A percentile compares a stretch with the other conserved stretches of the same genome.
Conservation (phyloP, 2,113 vertebrate genomes). For the Mus pahari region DNA sequence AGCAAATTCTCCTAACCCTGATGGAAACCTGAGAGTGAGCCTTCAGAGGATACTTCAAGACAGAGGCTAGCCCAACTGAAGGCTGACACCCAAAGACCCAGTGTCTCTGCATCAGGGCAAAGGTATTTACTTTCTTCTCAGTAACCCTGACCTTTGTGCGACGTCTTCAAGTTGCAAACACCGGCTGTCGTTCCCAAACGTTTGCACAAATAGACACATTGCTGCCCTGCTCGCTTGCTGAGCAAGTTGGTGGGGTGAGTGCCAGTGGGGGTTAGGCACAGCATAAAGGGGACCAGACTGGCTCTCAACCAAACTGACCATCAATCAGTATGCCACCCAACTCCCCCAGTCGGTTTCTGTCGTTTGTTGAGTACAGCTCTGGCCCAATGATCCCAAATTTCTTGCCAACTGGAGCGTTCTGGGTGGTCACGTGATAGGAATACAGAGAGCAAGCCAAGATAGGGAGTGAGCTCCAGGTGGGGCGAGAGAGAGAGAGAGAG, state of each 20-base stretch:
- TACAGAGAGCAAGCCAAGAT: not conserved
- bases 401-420: not conserved
- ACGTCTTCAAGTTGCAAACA: not conserved
- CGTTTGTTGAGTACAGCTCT: not conserved
- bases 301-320: not conserved
- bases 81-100: not conserved
- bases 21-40: conserved; percentile 28
- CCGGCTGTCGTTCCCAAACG: conserved; percentile 29
- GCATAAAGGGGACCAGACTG: not conserved
- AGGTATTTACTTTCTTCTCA: not conserved
- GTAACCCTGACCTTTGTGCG: not conserved
- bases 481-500: rapidly evolving
- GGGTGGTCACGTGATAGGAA: not conserved
- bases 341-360: not conserved
- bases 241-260: not conserved
- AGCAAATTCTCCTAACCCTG: not conserved
- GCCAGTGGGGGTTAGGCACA: too few relatives aligned
- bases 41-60: not conserved
- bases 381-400: not conserved
- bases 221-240: not conserved
- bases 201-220: not conserved
- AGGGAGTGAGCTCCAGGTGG: not conserved
- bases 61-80: conserved; percentile 10
- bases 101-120: not conserved
- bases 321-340: not conserved